A percentile compares a stretch with the other conserved stretches of the same genome.
Evolutionary conservation across 2,888 invertebrate species (phyloP).

Genomic region (Cataglyphis cursor): DNA sequence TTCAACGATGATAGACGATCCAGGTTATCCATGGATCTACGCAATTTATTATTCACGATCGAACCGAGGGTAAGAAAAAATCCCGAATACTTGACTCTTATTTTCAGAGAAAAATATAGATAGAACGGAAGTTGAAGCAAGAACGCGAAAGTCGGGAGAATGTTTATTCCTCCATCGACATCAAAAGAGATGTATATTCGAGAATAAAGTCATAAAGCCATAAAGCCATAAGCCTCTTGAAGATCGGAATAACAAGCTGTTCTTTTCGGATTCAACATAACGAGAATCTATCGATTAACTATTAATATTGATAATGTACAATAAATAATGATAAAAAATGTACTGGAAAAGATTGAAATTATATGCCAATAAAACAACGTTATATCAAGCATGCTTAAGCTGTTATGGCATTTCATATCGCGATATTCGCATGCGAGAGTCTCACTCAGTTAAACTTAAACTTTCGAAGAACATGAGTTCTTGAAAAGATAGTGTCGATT

Average conservation of each 20-base stretch:
- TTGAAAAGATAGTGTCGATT: constrained; percentile 35
- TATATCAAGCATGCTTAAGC: not conserved
- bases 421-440: constrained; percentile 43
- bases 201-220: not conserved
- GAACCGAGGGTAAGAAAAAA: constrained; percentile 5
- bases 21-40: not conserved
- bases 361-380: not conserved
- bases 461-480: constrained; percentile 67
- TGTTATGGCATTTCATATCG: constrained; percentile 25
- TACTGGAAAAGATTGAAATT: not conserved
- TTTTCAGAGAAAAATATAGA: not conserved
- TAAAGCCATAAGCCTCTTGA: not conserved
- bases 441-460: constrained; percentile 44
- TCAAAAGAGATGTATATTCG: not conserved
- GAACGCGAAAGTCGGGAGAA: not conserved
- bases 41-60: constrained; percentile 34
- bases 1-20: constrained; percentile 31
- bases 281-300: not conserved
- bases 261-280: not conserved
- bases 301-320: not conserved
- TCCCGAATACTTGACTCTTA: constrained; percentile 14
- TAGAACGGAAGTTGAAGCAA: not conserved
- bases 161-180: not conserved
- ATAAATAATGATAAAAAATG: not conserved
- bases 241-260: not conserved